Conservation (phyloP, 2,888 invertebrate genomes). For the Dryobotodes eremita region DNA sequence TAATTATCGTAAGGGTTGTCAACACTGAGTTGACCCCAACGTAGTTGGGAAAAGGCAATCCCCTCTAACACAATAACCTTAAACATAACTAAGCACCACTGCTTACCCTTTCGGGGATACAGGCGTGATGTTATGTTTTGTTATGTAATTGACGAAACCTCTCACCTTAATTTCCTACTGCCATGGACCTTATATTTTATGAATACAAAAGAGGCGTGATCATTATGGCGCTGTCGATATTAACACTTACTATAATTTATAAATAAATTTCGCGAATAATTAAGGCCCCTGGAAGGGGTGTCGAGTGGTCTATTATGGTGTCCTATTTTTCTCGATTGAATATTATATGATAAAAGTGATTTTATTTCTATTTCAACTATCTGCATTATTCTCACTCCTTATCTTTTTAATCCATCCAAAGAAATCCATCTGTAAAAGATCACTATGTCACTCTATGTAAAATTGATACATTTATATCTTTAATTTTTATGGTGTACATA, state of each 20-base stretch:
- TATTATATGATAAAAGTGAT: neutral
- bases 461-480: no score
- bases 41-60: no score
- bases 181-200: conserved; percentile 20
- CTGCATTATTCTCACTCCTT: no score
- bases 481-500: no score
- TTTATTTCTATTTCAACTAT: neutral
- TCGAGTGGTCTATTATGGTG: conserved; percentile 14
- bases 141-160: conserved; percentile 5
- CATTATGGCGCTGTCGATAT: conserved; percentile 34
- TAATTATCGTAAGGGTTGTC: no score
- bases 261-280: conserved; percentile 58
- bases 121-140: neutral
- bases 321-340: neutral
- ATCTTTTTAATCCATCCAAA: no score
- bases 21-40: no score
- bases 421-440: no score
- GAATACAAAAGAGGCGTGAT: conserved; percentile 55
- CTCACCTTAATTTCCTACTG: conserved; percentile 25
- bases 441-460: no score
- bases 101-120: neutral
- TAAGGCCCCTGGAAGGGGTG: conserved; percentile 21
- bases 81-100: neutral
- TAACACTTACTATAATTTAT: conserved; percentile 50
- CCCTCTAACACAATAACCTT: neutral